A percentile compares a stretch with the other conserved stretches of the same genome.
Conservation (phyloP, 92 coral and sea anemone genomes). For the Epizoanthus scotinus region DNA sequence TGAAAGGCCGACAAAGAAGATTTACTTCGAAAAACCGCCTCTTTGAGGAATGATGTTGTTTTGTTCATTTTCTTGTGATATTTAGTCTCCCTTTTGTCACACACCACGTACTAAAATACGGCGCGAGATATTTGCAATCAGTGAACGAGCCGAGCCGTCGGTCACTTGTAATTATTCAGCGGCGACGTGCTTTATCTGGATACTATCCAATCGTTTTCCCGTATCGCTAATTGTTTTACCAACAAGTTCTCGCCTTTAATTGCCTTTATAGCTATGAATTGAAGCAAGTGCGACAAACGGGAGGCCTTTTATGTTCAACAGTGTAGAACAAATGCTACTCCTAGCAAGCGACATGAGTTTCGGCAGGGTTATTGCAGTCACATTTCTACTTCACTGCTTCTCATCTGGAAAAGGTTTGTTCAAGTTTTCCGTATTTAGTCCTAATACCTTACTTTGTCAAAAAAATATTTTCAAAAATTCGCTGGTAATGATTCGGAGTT, state of each 20-base stretch:
- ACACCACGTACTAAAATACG: constrained; percentile 11
- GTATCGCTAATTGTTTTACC: constrained; percentile 29
- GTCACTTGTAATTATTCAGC: constrained; percentile 40
- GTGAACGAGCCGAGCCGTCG: constrained; percentile 36
- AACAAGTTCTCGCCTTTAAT: constrained; percentile 30
- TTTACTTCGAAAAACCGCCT: background rate
- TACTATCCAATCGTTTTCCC: constrained; percentile 18
- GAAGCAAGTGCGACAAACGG: background rate
- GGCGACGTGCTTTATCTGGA: constrained; percentile 6
- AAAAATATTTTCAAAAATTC: background rate
- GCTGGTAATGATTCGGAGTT: background rate
- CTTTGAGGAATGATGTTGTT: background rate
- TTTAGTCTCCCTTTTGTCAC: background rate
- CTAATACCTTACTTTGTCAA: background rate
- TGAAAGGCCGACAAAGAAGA: background rate
- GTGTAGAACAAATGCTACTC: background rate
- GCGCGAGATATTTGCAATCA: constrained; percentile 14
- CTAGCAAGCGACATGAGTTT: background rate
- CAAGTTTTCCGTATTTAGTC: background rate
- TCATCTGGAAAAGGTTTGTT: constrained; percentile 37
- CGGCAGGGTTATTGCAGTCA: background rate
- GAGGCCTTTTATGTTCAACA: constrained; percentile 14
- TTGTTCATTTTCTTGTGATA: background rate
- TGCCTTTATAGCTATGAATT: constrained; percentile 21
- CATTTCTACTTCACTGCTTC: background rate